A percentile compares a stretch with the other conserved stretches of the same genome.
Evolutionary conservation across 2,797 vertebrate species (phyloP).

Genomic region (Typhlichthys eigenmanni): DNA sequence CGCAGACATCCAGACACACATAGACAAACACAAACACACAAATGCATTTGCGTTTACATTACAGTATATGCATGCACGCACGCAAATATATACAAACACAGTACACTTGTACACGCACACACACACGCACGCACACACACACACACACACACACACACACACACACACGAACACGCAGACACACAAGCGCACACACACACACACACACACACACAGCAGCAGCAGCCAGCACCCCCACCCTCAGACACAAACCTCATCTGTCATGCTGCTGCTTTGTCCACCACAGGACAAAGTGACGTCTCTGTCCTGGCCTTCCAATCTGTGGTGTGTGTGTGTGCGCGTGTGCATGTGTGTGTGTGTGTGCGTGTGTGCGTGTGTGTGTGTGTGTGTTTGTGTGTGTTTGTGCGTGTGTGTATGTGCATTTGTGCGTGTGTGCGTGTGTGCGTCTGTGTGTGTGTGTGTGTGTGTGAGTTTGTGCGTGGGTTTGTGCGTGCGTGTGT

Average conservation of each 20-base stretch:
- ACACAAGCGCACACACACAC: conserved; percentile 32
- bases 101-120: conserved; percentile 18
- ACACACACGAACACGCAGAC: conserved; percentile 45
- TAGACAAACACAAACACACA: conserved; percentile 42
- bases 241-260: conserved; percentile 73
- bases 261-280: conserved; percentile 69
- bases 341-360: conserved; percentile 21
- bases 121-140: conserved; percentile 22
- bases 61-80: conserved; percentile 10
- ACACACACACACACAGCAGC: conserved; percentile 6
- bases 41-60: conserved; percentile 13
- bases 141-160: conserved; percentile 30
- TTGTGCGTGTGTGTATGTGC: too few relatives aligned
- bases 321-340: conserved; percentile 30
- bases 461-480: conserved; percentile 1
- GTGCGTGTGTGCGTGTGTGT: conserved; percentile 6
- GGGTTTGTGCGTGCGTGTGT: not conserved
- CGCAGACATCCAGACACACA: conserved; percentile 24
- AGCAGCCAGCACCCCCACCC: conserved; percentile 33
- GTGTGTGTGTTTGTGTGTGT: too few relatives aligned
- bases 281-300: conserved; percentile 59
- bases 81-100: conserved; percentile 25
- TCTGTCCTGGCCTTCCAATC: conserved; percentile 63
- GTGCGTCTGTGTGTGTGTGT: not conserved
- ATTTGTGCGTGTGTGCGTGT: too few relatives aligned